Evolutionary conservation across 2,888 invertebrate genomes (phyloP).

Genomic region (Labia minor): DNA sequence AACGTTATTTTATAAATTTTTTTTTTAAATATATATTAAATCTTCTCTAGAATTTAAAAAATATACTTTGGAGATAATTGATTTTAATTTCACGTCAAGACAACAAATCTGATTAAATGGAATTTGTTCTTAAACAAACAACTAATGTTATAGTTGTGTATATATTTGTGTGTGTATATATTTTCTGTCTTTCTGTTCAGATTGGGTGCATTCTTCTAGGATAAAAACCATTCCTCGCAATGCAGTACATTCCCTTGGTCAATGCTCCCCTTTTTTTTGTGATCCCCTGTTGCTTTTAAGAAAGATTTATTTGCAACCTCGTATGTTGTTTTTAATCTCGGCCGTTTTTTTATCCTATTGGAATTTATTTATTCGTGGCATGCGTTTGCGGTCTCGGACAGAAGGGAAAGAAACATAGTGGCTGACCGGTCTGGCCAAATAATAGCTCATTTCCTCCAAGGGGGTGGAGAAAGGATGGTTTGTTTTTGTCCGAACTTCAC

Average conservation of each 20-base stretch:
- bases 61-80: too few relatives aligned
- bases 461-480: background rate
- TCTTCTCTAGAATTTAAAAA: too few relatives aligned
- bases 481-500: background rate
- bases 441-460: background rate
- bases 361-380: slow-evolving; percentile 7
- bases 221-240: background rate
- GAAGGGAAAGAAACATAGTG: background rate
- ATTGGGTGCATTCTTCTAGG: background rate
- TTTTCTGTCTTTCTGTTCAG: too few relatives aligned
- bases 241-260: background rate
- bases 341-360: background rate
- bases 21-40: too few relatives aligned
- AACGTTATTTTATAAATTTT: too few relatives aligned
- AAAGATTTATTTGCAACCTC: background rate
- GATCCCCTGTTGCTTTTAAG: background rate
- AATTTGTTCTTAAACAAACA: too few relatives aligned
- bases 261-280: background rate
- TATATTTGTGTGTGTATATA: too few relatives aligned
- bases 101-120: too few relatives aligned
- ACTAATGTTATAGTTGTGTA: too few relatives aligned
- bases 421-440: slow-evolving; percentile 7
- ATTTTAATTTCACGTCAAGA: too few relatives aligned
- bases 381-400: background rate
- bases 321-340: background rate